Evolutionary conservation across 1,140 invertebrate genomes (phyloP), one percentile per base, ranked within the genome.

Genomic region (Drosophila subobscura): DNA sequence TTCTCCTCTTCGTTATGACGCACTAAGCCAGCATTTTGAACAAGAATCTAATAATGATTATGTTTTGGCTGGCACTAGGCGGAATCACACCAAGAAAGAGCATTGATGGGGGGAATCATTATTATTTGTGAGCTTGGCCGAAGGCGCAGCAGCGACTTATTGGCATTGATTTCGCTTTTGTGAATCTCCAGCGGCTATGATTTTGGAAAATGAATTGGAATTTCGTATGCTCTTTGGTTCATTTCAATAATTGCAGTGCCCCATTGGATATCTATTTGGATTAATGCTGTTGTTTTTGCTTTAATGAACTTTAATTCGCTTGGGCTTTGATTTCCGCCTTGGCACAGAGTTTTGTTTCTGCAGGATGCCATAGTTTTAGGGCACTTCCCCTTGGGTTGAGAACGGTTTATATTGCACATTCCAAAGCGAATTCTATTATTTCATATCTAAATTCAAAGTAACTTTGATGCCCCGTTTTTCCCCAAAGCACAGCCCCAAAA

Each of bases 1-100:
- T 20, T 20, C 16, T 20, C 16, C 16, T 55, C 53, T 54, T 44
- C 61, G 42, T 59, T 55, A 47, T 58, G 80, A 79, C 72, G 61
- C 61, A 61, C 49, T 80, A 46, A 65, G 57, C 49, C 56, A 10
- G 10, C 33, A 71, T 74, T 79, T 63, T 68, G 79, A 79, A 75
- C 66, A 77, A 80, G 78, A 67, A 66, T 84, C 80, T 68, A 85
- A 85, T 68, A 85, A 85, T 20, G 16, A 20, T 79, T 72, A 72
- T 85, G 67, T 68, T 61, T 37, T 37, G 33, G 58, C 42, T 29
- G 58, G 49, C 53, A 49, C 53, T 56, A 63, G 49, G 41, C 27
- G n/a, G 45, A 60, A 71, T 42, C 27, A 51, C n/a, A n/a, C 49
- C 42, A 50, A 60, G 42, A 44, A 10, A 55, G 41, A 72, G 49